Evolutionary conservation across 2,113 vertebrate species (phyloP).

Genomic region (Rhea americana): DNA sequence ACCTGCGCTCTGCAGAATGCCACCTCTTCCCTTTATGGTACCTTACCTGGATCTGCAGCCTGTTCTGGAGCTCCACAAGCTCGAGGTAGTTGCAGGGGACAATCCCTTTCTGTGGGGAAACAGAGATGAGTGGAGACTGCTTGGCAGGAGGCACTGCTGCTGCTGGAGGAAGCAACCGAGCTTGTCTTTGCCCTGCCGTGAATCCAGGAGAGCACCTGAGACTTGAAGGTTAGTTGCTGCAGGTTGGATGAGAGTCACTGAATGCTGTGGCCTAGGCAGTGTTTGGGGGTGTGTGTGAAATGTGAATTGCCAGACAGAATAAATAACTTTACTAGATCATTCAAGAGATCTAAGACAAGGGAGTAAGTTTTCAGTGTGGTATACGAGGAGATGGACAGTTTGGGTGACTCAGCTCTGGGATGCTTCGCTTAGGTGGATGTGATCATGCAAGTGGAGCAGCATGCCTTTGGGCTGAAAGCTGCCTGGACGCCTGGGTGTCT

Average conservation of each 20-base stretch:
- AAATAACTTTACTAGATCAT: neutral
- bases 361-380: neutral
- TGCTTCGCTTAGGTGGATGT: neutral
- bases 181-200: neutral
- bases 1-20: neutral
- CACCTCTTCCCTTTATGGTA: neutral
- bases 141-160: neutral
- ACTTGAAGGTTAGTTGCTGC: neutral
- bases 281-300: no score
- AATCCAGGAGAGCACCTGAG: neutral
- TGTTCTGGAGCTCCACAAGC: conserved; percentile 83
- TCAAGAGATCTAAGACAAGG: neutral
- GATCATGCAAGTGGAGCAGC: no score
- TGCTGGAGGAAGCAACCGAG: neutral
- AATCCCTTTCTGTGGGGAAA: conserved; percentile 84
- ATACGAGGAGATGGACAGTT: neutral
- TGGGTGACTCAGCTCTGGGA: neutral
- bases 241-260: neutral
- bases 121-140: neutral
- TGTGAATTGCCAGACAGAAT: neutral
- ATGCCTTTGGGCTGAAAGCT: neutral
- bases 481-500: no score
- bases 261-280: neutral
- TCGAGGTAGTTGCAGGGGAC: conserved; percentile 95
- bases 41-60: conserved; percentile 78